Evolutionary conservation across 2,888 invertebrate genomes (phyloP).

Genomic region (Pantelozetes paolii): DNA sequence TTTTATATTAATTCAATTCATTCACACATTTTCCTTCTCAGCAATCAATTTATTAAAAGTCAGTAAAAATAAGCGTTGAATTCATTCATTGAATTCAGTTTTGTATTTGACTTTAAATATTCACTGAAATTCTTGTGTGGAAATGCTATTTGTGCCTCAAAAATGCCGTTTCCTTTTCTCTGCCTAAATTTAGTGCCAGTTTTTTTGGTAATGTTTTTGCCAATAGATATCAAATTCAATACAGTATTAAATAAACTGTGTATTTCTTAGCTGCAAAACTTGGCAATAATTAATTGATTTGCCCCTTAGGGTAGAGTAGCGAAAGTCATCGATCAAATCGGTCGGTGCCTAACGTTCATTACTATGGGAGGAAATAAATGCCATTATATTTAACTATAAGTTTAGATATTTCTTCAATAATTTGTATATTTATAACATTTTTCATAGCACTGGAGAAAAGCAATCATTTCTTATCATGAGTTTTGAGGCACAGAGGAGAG

Average conservation of each 20-base stretch:
- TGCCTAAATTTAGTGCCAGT: too few relatives aligned
- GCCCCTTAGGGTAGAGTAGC: conserved; percentile 6
- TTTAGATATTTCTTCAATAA: neutral
- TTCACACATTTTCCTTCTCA: neutral
- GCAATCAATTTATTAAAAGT: neutral
- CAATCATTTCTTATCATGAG: neutral
- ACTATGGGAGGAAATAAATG: neutral
- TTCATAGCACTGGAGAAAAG: neutral
- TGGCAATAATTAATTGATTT: conserved; percentile 1
- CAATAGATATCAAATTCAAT: neutral
- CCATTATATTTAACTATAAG: neutral
- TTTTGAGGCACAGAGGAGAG: neutral
- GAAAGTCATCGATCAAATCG: conserved; percentile 16
- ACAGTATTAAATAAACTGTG: neutral
- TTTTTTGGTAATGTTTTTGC: too few relatives aligned
- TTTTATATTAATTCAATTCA: conserved; percentile 11
- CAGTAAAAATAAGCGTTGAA: neutral
- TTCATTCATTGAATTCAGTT: neutral
- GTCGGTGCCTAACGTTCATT: neutral
- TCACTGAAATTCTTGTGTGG: neutral
- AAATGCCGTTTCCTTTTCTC: neutral
- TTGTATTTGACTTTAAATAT: neutral
- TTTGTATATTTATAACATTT: neutral
- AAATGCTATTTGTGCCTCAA: neutral
- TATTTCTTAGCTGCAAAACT: neutral